phyloP scores from a whole-genome alignment of 2,888 invertebrate genomes.

The Eurois occulta region DNA sequence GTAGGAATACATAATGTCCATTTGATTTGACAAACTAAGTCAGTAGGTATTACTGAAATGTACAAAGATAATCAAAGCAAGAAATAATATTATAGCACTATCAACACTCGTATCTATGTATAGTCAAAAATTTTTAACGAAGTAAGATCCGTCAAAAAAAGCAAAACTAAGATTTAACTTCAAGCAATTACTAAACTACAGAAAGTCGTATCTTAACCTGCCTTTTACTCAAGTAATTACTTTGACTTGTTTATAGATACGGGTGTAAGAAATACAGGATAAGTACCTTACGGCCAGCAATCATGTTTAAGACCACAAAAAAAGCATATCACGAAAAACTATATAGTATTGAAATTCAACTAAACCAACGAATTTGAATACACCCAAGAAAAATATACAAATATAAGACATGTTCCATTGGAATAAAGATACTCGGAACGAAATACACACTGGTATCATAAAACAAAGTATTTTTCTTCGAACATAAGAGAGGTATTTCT shows the following conservation, averaged over 20 bases:
- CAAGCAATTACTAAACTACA: no score
- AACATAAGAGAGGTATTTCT: constrained; percentile 59
- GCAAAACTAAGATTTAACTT: no score
- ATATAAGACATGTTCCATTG: constrained; percentile 18
- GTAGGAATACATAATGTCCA: not conserved
- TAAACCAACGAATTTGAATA: constrained; percentile 8
- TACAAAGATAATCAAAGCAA: not conserved
- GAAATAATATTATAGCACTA: no score
- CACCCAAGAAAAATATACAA: constrained; percentile 5
- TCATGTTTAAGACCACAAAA: not conserved
- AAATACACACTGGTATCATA: constrained; percentile 50
- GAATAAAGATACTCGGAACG: constrained; percentile 33
- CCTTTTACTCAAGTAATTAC: no score
- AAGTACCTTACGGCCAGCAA: no score
- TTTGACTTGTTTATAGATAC: no score
- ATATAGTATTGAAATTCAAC: not conserved
- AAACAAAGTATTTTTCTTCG: constrained; percentile 53
- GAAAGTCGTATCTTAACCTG: no score
- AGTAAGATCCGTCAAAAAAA: no score
- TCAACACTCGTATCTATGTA: no score
- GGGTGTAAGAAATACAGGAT: not conserved
- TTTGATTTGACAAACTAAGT: not conserved
- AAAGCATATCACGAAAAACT: not conserved
- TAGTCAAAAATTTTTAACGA: no score
- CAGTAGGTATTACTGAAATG: no score